phyloP scores from a whole-genome alignment of 2,797 vertebrate genomes.

The Morelia viridis region DNA sequence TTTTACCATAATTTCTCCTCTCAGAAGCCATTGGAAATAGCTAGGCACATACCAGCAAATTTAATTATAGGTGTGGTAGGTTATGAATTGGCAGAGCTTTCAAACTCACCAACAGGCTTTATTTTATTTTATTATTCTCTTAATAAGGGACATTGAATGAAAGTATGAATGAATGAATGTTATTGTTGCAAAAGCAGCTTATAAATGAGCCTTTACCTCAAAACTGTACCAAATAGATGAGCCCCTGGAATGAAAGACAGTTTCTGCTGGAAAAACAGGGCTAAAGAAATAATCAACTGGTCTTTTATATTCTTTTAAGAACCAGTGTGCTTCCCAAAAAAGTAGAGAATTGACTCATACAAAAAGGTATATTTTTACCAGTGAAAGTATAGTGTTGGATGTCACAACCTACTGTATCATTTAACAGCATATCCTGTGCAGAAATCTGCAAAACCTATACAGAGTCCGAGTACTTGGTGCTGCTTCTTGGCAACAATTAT shows the following conservation, averaged over 20 bases:
- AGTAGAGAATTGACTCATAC: neutral
- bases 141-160: neutral
- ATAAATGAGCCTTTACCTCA: conserved; percentile 16
- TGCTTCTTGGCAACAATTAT: neutral
- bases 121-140: neutral
- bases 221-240: conserved; percentile 7
- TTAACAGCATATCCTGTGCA: neutral
- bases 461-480: neutral
- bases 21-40: neutral
- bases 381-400: neutral
- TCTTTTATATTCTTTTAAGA: conserved; percentile 18
- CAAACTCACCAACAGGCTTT: too few species aligned
- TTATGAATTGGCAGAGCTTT: neutral
- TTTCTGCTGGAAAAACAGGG: neutral
- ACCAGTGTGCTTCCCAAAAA: neutral
- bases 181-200: conserved; percentile 8
- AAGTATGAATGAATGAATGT: neutral
- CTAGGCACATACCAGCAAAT: neutral
- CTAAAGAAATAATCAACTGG: neutral
- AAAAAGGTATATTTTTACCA: neutral
- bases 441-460: neutral
- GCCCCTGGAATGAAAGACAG: neutral
- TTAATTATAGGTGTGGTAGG: too few species aligned
- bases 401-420: too few species aligned
- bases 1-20: neutral